Conservation (phyloP, 1,140 invertebrate genomes). For the Yoshiicerus persimilis region DNA sequence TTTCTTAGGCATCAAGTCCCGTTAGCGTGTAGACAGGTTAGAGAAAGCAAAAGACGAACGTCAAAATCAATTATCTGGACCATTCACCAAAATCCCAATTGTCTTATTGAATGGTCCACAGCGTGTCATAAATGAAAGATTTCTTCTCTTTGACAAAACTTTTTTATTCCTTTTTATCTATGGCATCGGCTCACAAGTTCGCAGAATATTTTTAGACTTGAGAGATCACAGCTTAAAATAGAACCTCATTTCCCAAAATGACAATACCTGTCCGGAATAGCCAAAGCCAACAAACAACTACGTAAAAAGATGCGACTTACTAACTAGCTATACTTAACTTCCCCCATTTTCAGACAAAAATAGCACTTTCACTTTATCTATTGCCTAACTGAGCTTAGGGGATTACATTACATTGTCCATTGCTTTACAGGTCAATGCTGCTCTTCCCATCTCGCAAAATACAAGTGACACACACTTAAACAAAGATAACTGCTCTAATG, state of each 20-base stretch:
- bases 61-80: slow-evolving; percentile 25
- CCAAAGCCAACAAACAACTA: not conserved
- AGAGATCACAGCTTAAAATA: slow-evolving; percentile 8
- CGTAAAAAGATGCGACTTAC: not conserved
- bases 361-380: not conserved
- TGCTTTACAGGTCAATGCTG: not conserved
- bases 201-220: not conserved
- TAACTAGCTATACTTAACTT: not conserved
- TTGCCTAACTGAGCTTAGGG: not conserved
- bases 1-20: not conserved
- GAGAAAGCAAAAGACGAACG: not conserved
- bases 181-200: not conserved
- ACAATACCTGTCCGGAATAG: slow-evolving; percentile 53
- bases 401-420: not conserved
- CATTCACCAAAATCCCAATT: slow-evolving; percentile 13
- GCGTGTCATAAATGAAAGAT: slow-evolving; percentile 23
- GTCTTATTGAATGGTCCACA: slow-evolving; percentile 6
- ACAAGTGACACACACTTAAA: too few relatives aligned
- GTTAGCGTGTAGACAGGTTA: not conserved
- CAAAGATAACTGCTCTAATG: not conserved
- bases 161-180: not conserved
- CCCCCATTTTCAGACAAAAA: not conserved
- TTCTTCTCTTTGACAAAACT: not conserved
- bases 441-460: not conserved
- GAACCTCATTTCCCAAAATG: slow-evolving; percentile 27